Percentiles rank a stretch among this genome's conserved stretches.
phyloP scores from a whole-genome alignment of 53 echinoderm and acorn worm species.

The Paelopatides confundens region DNA sequence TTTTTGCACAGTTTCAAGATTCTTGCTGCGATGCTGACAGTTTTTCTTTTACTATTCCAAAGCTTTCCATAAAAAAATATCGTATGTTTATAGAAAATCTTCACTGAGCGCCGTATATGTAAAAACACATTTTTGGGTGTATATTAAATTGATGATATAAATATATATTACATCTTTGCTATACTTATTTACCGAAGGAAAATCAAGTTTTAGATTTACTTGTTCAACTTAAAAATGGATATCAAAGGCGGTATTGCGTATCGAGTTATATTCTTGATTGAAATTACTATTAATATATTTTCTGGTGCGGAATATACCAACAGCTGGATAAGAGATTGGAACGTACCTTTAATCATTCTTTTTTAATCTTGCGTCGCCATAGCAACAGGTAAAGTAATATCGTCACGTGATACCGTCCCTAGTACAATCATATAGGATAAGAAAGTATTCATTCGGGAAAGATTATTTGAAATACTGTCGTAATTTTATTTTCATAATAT shows the following conservation, averaged over 20 bases:
- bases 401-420: too few relatives aligned
- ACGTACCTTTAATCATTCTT: too few relatives aligned
- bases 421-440: too few relatives aligned
- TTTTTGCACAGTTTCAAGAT: slow-evolving; percentile 32
- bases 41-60: not conserved
- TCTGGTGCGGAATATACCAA: too few relatives aligned
- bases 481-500: too few relatives aligned
- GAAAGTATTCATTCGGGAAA: too few relatives aligned
- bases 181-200: not conserved
- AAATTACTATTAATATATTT: not conserved
- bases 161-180: not conserved
- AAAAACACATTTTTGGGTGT: slow-evolving; percentile 11
- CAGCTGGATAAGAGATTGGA: too few relatives aligned
- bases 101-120: slow-evolving; percentile 7
- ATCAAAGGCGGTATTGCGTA: slow-evolving; percentile 36
- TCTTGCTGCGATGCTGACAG: slow-evolving; percentile 3
- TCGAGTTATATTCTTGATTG: not conserved
- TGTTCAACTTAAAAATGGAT: slow-evolving; percentile 17
- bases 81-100: slow-evolving; percentile 3
- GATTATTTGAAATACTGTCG: too few relatives aligned
- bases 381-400: too few relatives aligned
- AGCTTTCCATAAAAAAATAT: not conserved
- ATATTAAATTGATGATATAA: slow-evolving; percentile 39
- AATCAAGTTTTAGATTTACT: slow-evolving; percentile 27
- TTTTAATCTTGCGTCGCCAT: too few relatives aligned